Evolutionary conservation across 2,113 vertebrate genomes (phyloP).

Genomic region (Labeo rohita): DNA sequence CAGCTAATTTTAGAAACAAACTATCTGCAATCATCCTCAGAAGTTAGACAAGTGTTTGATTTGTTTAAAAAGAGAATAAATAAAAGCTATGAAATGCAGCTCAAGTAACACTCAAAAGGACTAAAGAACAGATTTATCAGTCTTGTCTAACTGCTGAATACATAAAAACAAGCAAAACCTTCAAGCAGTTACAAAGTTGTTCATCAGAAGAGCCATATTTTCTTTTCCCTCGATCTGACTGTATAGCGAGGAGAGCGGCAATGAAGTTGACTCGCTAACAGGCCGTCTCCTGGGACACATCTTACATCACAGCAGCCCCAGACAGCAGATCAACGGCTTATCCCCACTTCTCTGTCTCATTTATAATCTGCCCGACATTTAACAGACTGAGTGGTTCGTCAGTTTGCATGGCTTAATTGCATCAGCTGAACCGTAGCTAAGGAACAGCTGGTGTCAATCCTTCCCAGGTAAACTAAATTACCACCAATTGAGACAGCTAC

Average conservation of each 20-base stretch:
- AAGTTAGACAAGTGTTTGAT: neutral
- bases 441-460: conserved; percentile 25
- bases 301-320: neutral
- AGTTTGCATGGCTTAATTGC: conserved; percentile 7
- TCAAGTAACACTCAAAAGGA: neutral
- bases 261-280: neutral
- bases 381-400: conserved; percentile 12
- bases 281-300: neutral
- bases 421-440: conserved; percentile 8
- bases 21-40: neutral
- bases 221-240: neutral
- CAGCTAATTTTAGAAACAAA: neutral
- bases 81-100: neutral
- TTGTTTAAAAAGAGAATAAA: neutral
- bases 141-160: neutral
- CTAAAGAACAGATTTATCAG: neutral
- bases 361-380: conserved; percentile 14
- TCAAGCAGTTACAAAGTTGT: neutral
- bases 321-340: conserved; percentile 1
- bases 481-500: neutral
- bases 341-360: neutral
- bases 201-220: neutral
- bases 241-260: neutral
- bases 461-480: neutral
- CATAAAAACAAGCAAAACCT: neutral